Conservation (phyloP, 2,113 vertebrate species). For the Colinus virginianus region DNA sequence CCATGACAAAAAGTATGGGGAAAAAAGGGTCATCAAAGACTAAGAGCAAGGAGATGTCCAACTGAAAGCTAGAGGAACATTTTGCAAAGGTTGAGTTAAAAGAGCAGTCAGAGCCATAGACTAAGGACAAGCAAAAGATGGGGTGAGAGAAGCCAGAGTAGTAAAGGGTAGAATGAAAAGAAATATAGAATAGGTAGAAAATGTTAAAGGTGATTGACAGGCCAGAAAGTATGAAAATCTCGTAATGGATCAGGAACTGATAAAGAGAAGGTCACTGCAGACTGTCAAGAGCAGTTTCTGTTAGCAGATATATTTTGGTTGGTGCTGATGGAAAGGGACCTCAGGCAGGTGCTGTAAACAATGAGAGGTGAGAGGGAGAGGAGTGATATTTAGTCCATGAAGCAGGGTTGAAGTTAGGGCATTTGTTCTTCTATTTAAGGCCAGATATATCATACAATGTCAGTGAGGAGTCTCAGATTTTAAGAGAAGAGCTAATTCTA, state of each 20-base stretch:
- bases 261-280: not conserved
- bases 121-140: not conserved
- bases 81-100: not conserved
- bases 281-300: not conserved
- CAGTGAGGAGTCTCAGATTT: not conserved
- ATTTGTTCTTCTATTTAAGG: not conserved
- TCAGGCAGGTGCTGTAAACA: not conserved
- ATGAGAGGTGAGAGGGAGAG: not conserved
- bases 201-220: not conserved
- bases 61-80: not conserved
- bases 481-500: not conserved
- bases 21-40: not conserved
- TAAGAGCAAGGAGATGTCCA: not conserved
- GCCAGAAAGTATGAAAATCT: not conserved
- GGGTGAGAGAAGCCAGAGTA: not conserved
- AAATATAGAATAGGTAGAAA: not conserved
- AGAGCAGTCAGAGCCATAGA: not conserved
- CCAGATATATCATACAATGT: not conserved
- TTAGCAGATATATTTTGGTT: not conserved
- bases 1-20: not conserved
- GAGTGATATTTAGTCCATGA: not conserved
- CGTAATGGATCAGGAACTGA: not conserved
- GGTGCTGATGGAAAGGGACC: not conserved
- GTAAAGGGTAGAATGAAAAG: not conserved
- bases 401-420: not conserved